phyloP scores from a whole-genome alignment of 2,797 vertebrate genomes.

The Florisuga fusca region DNA sequence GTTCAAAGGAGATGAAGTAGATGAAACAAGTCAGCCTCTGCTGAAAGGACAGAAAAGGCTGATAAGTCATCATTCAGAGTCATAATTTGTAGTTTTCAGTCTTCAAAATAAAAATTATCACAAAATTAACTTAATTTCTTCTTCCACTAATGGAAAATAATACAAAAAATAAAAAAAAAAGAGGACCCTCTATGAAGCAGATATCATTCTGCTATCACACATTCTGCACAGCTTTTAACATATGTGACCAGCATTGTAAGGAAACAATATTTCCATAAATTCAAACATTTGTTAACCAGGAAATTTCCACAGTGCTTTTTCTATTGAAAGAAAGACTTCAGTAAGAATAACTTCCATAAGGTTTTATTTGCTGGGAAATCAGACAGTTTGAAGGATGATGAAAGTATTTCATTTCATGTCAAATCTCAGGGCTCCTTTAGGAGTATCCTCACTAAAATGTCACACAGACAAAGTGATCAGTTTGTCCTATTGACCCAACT shows the following conservation, averaged over 20 bases:
- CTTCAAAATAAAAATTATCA: background rate
- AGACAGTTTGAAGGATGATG: background rate
- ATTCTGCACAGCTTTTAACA: background rate
- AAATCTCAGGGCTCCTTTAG: background rate
- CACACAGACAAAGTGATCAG: background rate
- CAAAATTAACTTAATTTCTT: background rate
- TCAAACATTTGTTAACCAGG: background rate
- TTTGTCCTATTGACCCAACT: background rate
- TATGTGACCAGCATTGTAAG: background rate
- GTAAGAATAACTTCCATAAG: background rate
- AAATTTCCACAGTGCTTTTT: background rate
- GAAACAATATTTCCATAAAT: background rate
- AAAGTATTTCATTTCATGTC: background rate
- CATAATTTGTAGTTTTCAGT: background rate
- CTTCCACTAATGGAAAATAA: background rate
- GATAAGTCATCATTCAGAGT: background rate
- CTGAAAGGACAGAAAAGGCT: background rate
- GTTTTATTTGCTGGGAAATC: background rate
- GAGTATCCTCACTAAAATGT: background rate
- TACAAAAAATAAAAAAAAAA: background rate
- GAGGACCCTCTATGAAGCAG: background rate
- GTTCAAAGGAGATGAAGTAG: slow-evolving; percentile 1
- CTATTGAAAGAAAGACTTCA: background rate
- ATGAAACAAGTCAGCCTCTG: background rate
- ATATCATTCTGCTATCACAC: background rate